Evolutionary conservation across 2,797 vertebrate species (phyloP).

Genomic region (Tokudaia tokunoshimensis): DNA sequence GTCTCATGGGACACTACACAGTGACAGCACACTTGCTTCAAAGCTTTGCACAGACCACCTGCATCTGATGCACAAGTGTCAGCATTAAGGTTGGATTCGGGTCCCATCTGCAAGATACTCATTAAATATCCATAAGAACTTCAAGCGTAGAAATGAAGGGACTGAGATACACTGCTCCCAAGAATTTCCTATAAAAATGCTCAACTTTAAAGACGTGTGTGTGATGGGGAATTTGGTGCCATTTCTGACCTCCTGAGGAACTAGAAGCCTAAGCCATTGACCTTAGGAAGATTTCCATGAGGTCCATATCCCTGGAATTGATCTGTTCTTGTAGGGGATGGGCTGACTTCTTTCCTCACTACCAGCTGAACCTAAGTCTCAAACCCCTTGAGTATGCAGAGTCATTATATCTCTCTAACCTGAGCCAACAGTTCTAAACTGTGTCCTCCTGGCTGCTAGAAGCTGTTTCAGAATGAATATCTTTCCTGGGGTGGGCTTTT

Average conservation of each 20-base stretch:
- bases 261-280: too few relatives aligned
- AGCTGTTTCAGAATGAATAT: background rate
- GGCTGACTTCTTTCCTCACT: too few relatives aligned
- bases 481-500: background rate
- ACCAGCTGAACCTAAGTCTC: background rate
- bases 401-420: background rate
- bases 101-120: background rate
- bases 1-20: background rate
- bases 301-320: background rate
- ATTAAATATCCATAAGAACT: background rate
- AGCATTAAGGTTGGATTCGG: background rate
- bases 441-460: background rate
- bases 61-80: background rate
- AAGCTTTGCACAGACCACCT: background rate
- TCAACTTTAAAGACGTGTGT: background rate
- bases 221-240: background rate
- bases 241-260: background rate
- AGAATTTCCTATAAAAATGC: background rate
- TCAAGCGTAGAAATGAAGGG: background rate
- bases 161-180: background rate
- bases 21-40: background rate
- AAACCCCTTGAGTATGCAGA: too few relatives aligned
- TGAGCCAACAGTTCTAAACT: background rate
- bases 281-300: background rate
- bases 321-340: background rate